Evolutionary conservation across 2,797 vertebrate species (phyloP).

Genomic region (Karalla daura): DNA sequence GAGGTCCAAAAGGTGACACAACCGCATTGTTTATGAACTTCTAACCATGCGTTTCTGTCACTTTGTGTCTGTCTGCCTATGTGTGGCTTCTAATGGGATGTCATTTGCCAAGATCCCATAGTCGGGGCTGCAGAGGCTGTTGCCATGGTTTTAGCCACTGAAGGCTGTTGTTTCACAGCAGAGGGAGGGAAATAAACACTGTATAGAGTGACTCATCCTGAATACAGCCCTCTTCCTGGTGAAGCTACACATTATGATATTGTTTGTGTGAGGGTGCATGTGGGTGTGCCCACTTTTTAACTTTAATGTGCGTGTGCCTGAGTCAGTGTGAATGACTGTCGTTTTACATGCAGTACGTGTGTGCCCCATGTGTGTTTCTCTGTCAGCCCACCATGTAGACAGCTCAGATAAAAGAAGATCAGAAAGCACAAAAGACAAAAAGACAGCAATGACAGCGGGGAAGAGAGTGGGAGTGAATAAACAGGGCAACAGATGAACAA

Average conservation of each 20-base stretch:
- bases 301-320: slow-evolving; percentile 14
- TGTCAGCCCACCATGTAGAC: slow-evolving; percentile 66
- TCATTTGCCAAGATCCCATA: slow-evolving; percentile 61
- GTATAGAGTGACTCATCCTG: slow-evolving; percentile 70
- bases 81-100: slow-evolving; percentile 46
- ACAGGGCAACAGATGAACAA: slow-evolving; percentile 68
- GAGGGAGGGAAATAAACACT: slow-evolving; percentile 61
- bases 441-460: slow-evolving; percentile 61
- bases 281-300: slow-evolving; percentile 27
- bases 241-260: slow-evolving; percentile 40
- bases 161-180: slow-evolving; percentile 65
- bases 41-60: slow-evolving; percentile 8
- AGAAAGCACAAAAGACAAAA: slow-evolving; percentile 68
- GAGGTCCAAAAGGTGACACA: slow-evolving; percentile 22
- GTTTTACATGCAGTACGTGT: slow-evolving; percentile 29
- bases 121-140: slow-evolving; percentile 64
- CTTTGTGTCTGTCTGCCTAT: slow-evolving; percentile 8
- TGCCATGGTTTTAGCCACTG: slow-evolving; percentile 72
- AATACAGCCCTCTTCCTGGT: slow-evolving; percentile 41
- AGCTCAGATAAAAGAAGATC: slow-evolving; percentile 71
- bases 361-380: slow-evolving; percentile 44
- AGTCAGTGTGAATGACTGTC: slow-evolving; percentile 34
- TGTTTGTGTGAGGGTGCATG: not conserved
- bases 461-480: slow-evolving; percentile 72
- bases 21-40: slow-evolving; percentile 6